phyloP scores from a whole-genome alignment of 2,888 invertebrate genomes.

The Spisula solida region DNA sequence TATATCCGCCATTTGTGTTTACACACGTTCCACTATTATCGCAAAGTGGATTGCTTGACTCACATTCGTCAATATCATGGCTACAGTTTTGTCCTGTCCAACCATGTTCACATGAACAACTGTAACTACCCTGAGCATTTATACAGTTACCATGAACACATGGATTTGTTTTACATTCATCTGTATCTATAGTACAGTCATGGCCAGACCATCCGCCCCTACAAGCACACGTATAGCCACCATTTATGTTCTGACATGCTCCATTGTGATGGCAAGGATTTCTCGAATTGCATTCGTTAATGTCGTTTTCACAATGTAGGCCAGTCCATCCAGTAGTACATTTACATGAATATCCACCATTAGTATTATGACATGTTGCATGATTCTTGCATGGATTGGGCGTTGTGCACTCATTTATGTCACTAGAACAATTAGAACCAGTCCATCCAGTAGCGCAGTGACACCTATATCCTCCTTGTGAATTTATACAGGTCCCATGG shows the following conservation, averaged over 20 bases:
- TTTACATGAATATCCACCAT: slow-evolving; percentile 50
- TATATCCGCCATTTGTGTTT: neutral
- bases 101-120: neutral
- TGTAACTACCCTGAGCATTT: slow-evolving; percentile 12
- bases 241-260: neutral
- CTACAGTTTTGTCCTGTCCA: slow-evolving; percentile 16
- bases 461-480: slow-evolving; percentile 13
- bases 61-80: slow-evolving; percentile 31
- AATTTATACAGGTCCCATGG: neutral
- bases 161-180: neutral
- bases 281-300: neutral
- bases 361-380: slow-evolving; percentile 50
- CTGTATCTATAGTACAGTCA: neutral
- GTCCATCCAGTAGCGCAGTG: neutral
- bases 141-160: slow-evolving; percentile 16
- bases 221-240: slow-evolving; percentile 22
- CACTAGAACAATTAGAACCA: neutral
- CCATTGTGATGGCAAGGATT: neutral
- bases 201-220: neutral
- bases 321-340: slow-evolving; percentile 35
- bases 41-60: neutral
- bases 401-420: slow-evolving; percentile 8
- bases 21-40: neutral
- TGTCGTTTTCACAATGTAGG: neutral
- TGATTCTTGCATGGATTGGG: slow-evolving; percentile 21